Percentiles rank a stretch among this genome's conserved stretches.
phyloP scores from a whole-genome alignment of 1,140 invertebrate genomes.

The Lepidurus arcticus region DNA sequence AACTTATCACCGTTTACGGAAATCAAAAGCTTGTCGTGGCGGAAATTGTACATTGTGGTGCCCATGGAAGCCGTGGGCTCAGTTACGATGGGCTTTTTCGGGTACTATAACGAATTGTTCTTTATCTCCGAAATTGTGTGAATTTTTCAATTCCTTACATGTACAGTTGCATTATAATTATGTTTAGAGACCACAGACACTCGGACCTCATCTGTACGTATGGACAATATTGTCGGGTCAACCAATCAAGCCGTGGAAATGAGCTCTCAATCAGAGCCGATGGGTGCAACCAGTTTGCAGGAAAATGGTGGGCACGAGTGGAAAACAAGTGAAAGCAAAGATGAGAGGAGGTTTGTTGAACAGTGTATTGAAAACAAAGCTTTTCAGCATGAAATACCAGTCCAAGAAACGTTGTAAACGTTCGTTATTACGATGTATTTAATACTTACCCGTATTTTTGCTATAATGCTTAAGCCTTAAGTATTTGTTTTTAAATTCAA shows the following conservation, averaged over 20 bases:
- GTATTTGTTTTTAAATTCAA: no score
- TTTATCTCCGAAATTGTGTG: background rate
- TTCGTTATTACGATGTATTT: no score
- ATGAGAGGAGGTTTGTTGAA: no score
- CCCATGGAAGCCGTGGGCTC: slow-evolving; percentile 15
- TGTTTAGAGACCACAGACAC: background rate
- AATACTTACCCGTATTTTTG: no score
- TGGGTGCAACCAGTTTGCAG: background rate
- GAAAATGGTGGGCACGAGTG: background rate
- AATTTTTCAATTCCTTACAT: background rate
- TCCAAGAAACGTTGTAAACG: no score
- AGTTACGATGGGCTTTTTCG: background rate
- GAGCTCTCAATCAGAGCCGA: background rate
- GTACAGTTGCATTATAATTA: background rate
- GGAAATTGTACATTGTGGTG: background rate
- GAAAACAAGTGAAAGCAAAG: no score
- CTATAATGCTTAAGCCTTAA: no score
- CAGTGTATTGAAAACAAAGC: no score
- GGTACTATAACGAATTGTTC: background rate
- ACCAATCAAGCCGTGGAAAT: background rate
- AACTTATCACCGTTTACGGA: slow-evolving; percentile 24
- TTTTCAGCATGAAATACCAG: no score
- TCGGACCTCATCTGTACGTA: background rate
- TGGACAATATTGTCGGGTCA: background rate
- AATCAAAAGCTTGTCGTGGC: background rate